These are phyloP conservation scores for Discoglossus pictus DNA, from an alignment of 2,797 vertebrate genomes.

Conservation along the genomic window DNA sequence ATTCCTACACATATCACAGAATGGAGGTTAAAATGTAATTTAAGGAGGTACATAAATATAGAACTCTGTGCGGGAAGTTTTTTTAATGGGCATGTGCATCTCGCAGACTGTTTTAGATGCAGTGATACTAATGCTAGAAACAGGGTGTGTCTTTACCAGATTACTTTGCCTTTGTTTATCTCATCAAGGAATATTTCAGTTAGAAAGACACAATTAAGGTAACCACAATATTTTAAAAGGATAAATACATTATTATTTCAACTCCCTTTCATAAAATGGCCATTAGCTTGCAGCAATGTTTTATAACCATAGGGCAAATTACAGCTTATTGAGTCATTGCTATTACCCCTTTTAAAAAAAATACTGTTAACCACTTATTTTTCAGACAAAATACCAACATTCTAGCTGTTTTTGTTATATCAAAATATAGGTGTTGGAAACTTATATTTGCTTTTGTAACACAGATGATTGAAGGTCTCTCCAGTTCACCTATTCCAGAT, in stretches of 20 bases:
- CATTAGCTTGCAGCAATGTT: conserved; percentile 30
- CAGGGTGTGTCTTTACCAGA: conserved; percentile 26
- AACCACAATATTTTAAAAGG: conserved; percentile 16
- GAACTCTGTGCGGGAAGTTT: too few relatives aligned
- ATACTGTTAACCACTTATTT: conserved; percentile 11
- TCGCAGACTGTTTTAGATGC: not conserved
- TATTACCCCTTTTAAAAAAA: not conserved
- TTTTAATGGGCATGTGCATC: too few relatives aligned
- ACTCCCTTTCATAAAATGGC: conserved; percentile 22
- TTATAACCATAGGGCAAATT: conserved; percentile 27
- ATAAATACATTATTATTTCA: conserved; percentile 23
- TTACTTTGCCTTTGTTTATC: not conserved
- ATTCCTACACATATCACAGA: too few relatives aligned
- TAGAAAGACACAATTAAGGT: conserved; percentile 21
- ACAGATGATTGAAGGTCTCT: too few relatives aligned
- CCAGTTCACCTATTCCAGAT: conserved; percentile 3
- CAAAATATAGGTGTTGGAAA: too few relatives aligned
- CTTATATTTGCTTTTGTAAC: too few relatives aligned
- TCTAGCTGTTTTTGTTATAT: too few relatives aligned
- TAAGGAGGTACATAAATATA: too few relatives aligned
- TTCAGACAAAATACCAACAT: too few relatives aligned
- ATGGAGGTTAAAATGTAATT: too few relatives aligned
- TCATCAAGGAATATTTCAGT: not conserved
- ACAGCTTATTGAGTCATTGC: not conserved
- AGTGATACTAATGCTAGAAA: not conserved